Percentiles rank a stretch among this genome's conserved stretches.
Conservation (phyloP, 2,888 invertebrate species). For the Eupithecia tripunctaria region DNA sequence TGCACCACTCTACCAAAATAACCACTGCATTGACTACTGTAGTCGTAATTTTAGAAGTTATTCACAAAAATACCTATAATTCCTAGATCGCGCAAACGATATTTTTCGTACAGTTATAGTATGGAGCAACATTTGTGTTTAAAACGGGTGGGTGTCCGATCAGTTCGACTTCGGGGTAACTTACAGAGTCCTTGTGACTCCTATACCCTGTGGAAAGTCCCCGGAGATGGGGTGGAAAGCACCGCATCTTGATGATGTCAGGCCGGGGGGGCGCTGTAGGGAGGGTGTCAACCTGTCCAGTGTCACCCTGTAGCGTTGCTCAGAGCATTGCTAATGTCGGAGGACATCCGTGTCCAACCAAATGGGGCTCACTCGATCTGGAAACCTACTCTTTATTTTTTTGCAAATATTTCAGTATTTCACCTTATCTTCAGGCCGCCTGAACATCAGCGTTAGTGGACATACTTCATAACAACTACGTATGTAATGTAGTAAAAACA, state of each 20-base stretch:
- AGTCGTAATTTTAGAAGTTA: background rate
- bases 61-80: background rate
- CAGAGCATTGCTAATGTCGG: constrained; percentile 82
- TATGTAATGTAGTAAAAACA: too few species aligned
- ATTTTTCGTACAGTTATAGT: constrained; percentile 45
- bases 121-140: background rate
- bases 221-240: constrained; percentile 83
- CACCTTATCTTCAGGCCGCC: background rate
- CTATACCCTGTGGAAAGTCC: constrained; percentile 83
- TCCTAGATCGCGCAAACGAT: constrained; percentile 61
- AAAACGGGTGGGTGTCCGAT: constrained; percentile 65
- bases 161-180: constrained; percentile 81
- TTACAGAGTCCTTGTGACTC: constrained; percentile 67
- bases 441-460: background rate
- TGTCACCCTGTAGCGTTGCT: constrained; percentile 71
- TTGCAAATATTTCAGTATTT: background rate
- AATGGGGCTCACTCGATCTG: constrained; percentile 83
- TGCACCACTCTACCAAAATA: background rate
- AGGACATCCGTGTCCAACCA: constrained; percentile 63
- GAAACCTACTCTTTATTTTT: constrained; percentile 56
- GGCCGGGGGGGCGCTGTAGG: constrained; percentile 69
- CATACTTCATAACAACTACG: too few species aligned
- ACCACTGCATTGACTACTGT: fast-evolving
- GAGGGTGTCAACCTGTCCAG: constrained; percentile 70
- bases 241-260: constrained; percentile 67